Conservation (phyloP, 2,113 vertebrate species). For the Carlito syrichta region DNA sequence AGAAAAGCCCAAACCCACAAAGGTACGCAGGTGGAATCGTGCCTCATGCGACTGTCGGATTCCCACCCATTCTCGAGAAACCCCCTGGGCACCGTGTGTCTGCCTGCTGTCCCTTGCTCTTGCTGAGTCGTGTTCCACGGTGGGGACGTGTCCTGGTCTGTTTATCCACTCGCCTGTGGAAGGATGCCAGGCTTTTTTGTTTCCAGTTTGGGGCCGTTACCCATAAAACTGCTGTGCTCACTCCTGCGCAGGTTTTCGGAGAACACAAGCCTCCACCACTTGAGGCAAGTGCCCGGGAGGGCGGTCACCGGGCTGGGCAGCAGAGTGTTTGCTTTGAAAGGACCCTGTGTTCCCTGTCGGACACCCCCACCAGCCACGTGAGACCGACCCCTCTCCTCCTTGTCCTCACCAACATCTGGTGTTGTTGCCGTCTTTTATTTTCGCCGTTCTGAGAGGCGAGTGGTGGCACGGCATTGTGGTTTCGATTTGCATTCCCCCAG, state of each 20-base stretch:
- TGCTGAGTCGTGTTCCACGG: neutral
- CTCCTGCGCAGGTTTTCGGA: neutral
- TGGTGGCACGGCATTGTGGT: accelerated
- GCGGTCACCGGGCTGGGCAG: neutral
- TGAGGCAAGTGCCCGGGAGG: neutral
- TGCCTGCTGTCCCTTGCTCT: accelerated
- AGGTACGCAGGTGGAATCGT: accelerated
- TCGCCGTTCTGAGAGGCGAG: neutral
- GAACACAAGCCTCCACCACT: neutral
- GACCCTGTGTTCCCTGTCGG: too few relatives aligned
- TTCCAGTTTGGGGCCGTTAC: neutral
- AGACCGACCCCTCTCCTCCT: too few relatives aligned
- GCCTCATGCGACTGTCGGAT: neutral
- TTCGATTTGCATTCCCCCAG: neutral
- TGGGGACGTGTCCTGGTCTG: accelerated
- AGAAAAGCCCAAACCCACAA: too few relatives aligned
- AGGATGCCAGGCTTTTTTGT: neutral
- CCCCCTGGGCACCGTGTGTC: too few relatives aligned
- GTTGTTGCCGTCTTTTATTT: neutral
- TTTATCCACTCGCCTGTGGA: neutral
- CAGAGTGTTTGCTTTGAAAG: neutral
- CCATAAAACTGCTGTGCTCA: neutral
- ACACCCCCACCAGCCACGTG: accelerated
- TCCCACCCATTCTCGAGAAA: neutral
- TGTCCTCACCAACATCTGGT: neutral